These are phyloP conservation scores for Disparrhopalites patrizii DNA, from an alignment of 2,888 invertebrate species.

Conservation along the genomic window DNA sequence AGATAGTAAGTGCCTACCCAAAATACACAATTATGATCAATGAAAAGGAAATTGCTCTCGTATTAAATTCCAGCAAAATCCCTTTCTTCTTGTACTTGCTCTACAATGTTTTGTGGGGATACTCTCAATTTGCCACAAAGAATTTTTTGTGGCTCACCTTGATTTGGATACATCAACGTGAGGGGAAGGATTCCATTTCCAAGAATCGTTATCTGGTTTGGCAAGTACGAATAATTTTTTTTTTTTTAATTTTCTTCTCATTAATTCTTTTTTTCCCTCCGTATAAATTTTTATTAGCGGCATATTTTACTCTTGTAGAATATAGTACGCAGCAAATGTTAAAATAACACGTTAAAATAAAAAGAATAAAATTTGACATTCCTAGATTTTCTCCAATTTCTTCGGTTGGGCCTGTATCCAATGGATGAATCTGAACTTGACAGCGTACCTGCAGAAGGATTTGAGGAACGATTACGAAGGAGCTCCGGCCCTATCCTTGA, in stretches of 20 bases:
- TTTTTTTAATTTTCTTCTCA: background rate
- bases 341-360: background rate
- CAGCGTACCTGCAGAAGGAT: conserved; percentile 1
- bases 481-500: background rate
- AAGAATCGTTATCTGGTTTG: background rate
- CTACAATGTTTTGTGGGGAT: background rate
- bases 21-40: background rate
- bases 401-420: background rate
- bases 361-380: no score
- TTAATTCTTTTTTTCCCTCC: no score
- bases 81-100: background rate
- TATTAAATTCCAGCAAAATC: background rate
- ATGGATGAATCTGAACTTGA: conserved; percentile 10
- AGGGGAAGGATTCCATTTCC: background rate
- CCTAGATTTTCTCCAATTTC: background rate
- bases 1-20: background rate
- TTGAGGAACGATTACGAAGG: background rate
- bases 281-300: no score
- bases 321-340: background rate
- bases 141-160: conserved; percentile 4
- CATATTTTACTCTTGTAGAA: no score
- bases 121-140: background rate
- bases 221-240: background rate
- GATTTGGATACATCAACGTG: background rate
- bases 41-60: background rate